A percentile compares a stretch with the other conserved stretches of the same genome.
phyloP scores from a whole-genome alignment of 2,113 vertebrate species.

The Todiramphus chloris region DNA sequence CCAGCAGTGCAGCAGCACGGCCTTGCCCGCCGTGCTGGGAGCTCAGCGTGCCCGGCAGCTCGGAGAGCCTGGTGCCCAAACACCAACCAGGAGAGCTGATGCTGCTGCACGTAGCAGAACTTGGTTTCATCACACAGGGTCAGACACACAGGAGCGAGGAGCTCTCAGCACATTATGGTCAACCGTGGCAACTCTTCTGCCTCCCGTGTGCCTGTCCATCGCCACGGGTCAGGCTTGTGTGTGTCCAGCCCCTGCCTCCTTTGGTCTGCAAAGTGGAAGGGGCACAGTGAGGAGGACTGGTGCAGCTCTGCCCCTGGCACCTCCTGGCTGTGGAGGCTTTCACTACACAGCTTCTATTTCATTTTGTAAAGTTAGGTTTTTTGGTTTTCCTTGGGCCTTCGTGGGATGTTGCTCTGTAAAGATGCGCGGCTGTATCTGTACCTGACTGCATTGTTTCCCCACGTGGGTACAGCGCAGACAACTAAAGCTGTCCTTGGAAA shows the following conservation, averaged over 20 bases:
- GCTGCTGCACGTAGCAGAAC: neutral
- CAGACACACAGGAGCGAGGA: neutral
- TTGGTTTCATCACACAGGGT: neutral
- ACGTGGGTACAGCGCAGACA: neutral
- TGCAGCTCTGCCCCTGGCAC: neutral
- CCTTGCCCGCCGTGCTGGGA: fast-evolving
- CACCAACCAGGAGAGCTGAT: fast-evolving
- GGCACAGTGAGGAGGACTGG: fast-evolving
- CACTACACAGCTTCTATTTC: neutral
- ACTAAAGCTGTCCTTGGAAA: neutral
- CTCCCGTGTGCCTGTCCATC: neutral
- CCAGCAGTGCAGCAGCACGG: neutral
- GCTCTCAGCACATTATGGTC: neutral
- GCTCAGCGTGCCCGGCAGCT: neutral
- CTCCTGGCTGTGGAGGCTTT: neutral
- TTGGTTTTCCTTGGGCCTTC: neutral
- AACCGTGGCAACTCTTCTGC: neutral
- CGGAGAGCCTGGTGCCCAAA: fast-evolving
- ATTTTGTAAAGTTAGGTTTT: neutral
- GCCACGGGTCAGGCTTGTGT: neutral
- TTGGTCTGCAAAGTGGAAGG: neutral
- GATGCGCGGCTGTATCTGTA: neutral
- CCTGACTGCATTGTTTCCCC: neutral
- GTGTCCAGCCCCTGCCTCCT: neutral
- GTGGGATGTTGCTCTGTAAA: neutral